Evolutionary conservation across 2,797 vertebrate genomes (phyloP), one percentile per base, ranked within the genome.

Genomic region (Acrocephalus scirpaceus): DNA sequence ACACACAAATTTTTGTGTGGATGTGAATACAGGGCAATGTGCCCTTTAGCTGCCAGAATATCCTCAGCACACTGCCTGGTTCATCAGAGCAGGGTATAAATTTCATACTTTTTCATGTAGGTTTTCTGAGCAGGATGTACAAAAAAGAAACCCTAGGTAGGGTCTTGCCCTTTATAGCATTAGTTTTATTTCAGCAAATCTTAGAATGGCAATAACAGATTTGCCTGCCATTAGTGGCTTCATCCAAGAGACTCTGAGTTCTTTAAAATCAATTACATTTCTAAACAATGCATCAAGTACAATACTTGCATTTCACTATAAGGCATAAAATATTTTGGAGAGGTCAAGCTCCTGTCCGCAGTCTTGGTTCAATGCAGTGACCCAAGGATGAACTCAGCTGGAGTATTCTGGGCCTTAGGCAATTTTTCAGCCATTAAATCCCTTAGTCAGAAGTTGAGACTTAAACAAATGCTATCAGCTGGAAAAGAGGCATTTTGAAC

Each of bases 251-350:
- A 30, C 13, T 53, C 36, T 5, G 36, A 73, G 61, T 32, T 83
- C 71, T 82, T 91, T 71, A 83, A 82, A 94, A 94, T 89, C 65
- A 71, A 92, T 93, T 87, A 45, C 32, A 51, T 79, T 76, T 92
- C 85, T 82, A 79, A 93, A 74, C 86, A 82, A 51, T 3, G 45
- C 64, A 76, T 70, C 56, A 60, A 15, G 79, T 51, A 61, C 62
- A 78, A 48, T 78, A 72, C 56, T 60, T 78, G 29, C 7, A 0
- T 80, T 95, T 91, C 29, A 44, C 67, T 44, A 22, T 26, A 40
- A 34, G 65, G 22, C 27, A 65, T 53, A 85, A 87, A 78, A 60
- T 26, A 77, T 25, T 70, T 83, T 2, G 0, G 65, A 74, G 48
- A 79, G 50, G 54, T 51, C 36, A 74, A 65, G 16, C 23, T 71